Base-by-base conservation (phyloP, 2,888 invertebrate genomes). In the Pseudococcus jackbeardsleyi region DNA sequence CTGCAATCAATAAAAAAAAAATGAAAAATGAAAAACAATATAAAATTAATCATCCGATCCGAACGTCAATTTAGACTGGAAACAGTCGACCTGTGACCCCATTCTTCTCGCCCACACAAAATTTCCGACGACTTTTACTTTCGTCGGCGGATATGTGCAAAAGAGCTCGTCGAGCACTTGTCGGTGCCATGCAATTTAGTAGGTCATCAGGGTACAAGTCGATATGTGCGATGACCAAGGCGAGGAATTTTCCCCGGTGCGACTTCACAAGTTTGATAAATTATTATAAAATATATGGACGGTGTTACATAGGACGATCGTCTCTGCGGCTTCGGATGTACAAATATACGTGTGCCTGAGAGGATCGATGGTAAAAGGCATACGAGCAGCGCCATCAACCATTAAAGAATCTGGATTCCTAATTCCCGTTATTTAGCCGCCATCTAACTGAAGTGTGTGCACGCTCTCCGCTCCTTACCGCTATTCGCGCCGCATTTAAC, bases 351-450 rank as follows among this genome's bases (percentile, higher is more conserved):
- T 15, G 54, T 6, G 15, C 7, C n/a, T 33, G 54, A 54, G 17
- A 7, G 54, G 54, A 54, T 17, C 54, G 54, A 54, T 50, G 15
- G 12, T 50, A 39, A 42, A 6, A 26, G 39, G 26, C 39, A 42
- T 77, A 42, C 77, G 77, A 39, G 42, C 77, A 77, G n/a, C 87
- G 68, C 64, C 59, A 64, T 86, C 79, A 48, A 87, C 77, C 79
- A 79, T 72, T 72, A 87, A 87, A 87, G 87, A 87, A 87, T 87
- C 87, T 87, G 87, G 87, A 87, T 72, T 87, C 79, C 87, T 87
- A 79, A 87, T 87, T 87, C 87, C 87, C 87, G 87, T 87, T 87
- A 87, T 79, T 87, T 87, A 87, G 79, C 87, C 87, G 87, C 79
- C 87, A 87, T 87, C 86, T 86, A 87, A 46, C 77, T 39, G 77